phyloP scores from a whole-genome alignment of 2,888 invertebrate species.

The Epistrophella euchroma region DNA sequence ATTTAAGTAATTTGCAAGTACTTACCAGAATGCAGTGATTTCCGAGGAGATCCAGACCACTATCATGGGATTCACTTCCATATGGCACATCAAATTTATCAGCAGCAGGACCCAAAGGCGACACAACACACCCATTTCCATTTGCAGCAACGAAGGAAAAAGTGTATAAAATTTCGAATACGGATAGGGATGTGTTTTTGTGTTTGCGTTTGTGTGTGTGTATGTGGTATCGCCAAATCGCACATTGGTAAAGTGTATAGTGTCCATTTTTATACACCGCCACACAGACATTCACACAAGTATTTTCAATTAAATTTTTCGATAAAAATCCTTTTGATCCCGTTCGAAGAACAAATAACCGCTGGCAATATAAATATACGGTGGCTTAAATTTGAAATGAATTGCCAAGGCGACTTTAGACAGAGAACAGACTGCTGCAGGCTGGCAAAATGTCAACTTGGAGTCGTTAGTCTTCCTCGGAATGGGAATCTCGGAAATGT shows the following conservation, averaged over 20 bases:
- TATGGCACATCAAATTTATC: conserved; percentile 63
- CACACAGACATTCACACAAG: conserved; percentile 51
- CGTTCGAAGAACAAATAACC: conserved; percentile 72
- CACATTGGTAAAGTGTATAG: conserved; percentile 42
- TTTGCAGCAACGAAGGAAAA: conserved; percentile 42
- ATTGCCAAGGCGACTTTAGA: conserved; percentile 60
- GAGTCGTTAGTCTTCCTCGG: conserved; percentile 27
- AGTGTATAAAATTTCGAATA: conserved; percentile 37
- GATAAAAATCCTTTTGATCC: conserved; percentile 75
- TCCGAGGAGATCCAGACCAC: background rate
- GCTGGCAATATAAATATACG: conserved; percentile 67
- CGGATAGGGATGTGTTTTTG: background rate
- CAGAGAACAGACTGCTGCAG: conserved; percentile 56
- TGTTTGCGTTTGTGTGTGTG: conserved; percentile 11
- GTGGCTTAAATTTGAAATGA: conserved; percentile 57
- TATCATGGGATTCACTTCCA: conserved; percentile 43
- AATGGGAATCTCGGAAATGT: background rate
- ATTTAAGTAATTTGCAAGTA: conserved; percentile 32
- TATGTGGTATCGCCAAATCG: conserved; percentile 51
- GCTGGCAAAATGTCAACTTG: conserved; percentile 64
- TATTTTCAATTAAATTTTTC: conserved; percentile 74
- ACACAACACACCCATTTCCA: conserved; percentile 72
- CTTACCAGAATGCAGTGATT: conserved; percentile 49
- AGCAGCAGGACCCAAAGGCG: conserved; percentile 36
- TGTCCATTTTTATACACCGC: conserved; percentile 31